A percentile compares a stretch with the other conserved stretches of the same genome.
Conservation (phyloP, 2,113 vertebrate species). For the Planiliza haematocheilus region DNA sequence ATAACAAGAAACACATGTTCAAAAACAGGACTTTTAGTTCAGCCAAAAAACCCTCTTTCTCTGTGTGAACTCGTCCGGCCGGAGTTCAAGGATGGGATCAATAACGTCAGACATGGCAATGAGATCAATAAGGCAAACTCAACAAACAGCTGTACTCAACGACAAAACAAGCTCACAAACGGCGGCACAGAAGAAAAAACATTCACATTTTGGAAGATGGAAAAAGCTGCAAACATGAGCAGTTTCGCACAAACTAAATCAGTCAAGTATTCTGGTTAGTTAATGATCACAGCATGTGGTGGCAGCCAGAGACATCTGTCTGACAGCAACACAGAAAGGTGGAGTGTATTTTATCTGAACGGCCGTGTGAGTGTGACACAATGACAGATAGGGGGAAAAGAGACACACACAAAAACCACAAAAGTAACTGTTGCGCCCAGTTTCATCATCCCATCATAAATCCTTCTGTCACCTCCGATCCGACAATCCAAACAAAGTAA, state of each 20-base stretch:
- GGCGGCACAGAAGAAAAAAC: background rate
- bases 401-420: constrained; percentile 8
- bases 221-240: constrained; percentile 5
- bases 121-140: constrained; percentile 54
- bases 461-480: constrained; percentile 18
- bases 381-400: constrained; percentile 2
- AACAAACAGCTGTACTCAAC: constrained; percentile 3
- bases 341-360: constrained; percentile 14
- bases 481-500: background rate
- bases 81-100: constrained; percentile 31
- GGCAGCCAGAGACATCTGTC: constrained; percentile 27
- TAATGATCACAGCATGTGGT: constrained; percentile 37
- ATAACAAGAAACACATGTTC: constrained; percentile 1
- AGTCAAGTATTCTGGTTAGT: background rate
- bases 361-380: constrained; percentile 22
- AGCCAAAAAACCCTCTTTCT: background rate
- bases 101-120: constrained; percentile 11
- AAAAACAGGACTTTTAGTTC: constrained; percentile 7
- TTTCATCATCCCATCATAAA: constrained; percentile 55
- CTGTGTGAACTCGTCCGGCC: constrained; percentile 2
- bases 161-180: constrained; percentile 21
- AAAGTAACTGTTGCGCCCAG: constrained; percentile 18
- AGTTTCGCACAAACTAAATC: background rate
- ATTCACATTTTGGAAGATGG: too few relatives aligned
- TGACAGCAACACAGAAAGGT: constrained; percentile 25